These are phyloP conservation scores for Argynnis bischoffii DNA, from an alignment of 2,888 invertebrate species.

Conservation along the genomic window DNA sequence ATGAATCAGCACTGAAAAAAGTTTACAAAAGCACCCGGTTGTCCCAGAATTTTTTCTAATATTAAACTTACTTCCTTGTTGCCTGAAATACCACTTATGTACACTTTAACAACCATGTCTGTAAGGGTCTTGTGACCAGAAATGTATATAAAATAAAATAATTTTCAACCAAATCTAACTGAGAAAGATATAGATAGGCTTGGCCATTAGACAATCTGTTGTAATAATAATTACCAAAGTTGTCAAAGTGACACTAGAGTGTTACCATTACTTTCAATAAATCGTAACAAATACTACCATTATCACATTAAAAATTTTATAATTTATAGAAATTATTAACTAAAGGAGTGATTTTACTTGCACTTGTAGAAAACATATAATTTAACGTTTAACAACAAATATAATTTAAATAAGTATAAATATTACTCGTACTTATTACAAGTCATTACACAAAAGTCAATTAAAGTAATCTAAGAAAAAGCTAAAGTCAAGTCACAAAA, in stretches of 20 bases:
- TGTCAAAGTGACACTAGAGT: slow-evolving; percentile 31
- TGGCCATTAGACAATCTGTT: slow-evolving; percentile 75
- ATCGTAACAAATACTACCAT: slow-evolving; percentile 11
- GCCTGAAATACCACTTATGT: slow-evolving; percentile 95
- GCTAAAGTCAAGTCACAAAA: too few species aligned
- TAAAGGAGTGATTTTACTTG: too few species aligned
- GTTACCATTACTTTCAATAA: background rate
- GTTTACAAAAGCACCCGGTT: slow-evolving; percentile 65
- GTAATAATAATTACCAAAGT: slow-evolving; percentile 59
- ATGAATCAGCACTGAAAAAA: slow-evolving; percentile 69
- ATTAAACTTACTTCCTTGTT: slow-evolving; percentile 93
- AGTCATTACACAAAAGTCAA: too few species aligned
- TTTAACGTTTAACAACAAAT: too few species aligned
- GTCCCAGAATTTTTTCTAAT: slow-evolving; percentile 66
- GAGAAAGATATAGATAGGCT: slow-evolving; percentile 69
- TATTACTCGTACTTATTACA: too few species aligned
- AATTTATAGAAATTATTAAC: background rate
- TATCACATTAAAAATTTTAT: background rate
- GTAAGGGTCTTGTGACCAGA: slow-evolving; percentile 44
- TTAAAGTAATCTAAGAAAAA: too few species aligned
- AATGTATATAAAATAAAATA: slow-evolving; percentile 56
- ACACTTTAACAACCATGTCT: slow-evolving; percentile 94
- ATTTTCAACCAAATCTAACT: slow-evolving; percentile 58
- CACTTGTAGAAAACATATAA: too few species aligned
- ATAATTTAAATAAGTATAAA: too few species aligned